phyloP scores from a whole-genome alignment of 2,113 vertebrate genomes.

The Clarias magur region DNA sequence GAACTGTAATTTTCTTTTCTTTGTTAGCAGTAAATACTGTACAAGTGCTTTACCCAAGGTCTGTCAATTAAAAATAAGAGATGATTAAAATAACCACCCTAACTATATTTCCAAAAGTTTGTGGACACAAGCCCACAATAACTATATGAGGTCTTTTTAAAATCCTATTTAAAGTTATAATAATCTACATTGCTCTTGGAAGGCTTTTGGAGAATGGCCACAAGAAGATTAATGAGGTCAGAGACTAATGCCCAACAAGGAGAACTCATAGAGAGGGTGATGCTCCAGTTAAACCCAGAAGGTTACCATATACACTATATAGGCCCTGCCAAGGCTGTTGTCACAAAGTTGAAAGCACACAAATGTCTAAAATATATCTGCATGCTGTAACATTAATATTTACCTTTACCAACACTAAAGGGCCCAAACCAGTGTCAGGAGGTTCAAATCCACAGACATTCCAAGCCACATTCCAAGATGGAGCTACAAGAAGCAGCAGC shows the following conservation, averaged over 20 bases:
- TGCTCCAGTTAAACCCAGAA: too few relatives aligned
- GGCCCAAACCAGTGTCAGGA: too few relatives aligned
- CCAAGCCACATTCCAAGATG: too few relatives aligned
- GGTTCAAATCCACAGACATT: too few relatives aligned
- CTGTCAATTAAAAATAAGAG: background rate
- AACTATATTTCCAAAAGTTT: background rate
- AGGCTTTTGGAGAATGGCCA: background rate
- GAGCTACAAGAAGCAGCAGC: too few relatives aligned
- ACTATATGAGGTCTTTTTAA: background rate
- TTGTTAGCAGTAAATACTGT: background rate
- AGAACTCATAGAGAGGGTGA: too few relatives aligned
- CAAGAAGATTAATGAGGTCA: too few relatives aligned
- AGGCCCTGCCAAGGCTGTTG: background rate
- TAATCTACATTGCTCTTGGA: background rate
- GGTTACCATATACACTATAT: background rate
- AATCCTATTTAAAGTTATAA: background rate
- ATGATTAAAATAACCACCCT: background rate
- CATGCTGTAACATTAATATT: background rate
- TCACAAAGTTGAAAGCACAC: background rate
- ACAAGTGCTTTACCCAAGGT: background rate
- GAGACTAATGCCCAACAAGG: too few relatives aligned
- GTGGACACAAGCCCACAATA: background rate
- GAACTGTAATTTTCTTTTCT: background rate
- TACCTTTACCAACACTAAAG: background rate
- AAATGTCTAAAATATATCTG: background rate